Conservation (phyloP, 2,113 vertebrate species). For the Hippocampus abdominalis region DNA sequence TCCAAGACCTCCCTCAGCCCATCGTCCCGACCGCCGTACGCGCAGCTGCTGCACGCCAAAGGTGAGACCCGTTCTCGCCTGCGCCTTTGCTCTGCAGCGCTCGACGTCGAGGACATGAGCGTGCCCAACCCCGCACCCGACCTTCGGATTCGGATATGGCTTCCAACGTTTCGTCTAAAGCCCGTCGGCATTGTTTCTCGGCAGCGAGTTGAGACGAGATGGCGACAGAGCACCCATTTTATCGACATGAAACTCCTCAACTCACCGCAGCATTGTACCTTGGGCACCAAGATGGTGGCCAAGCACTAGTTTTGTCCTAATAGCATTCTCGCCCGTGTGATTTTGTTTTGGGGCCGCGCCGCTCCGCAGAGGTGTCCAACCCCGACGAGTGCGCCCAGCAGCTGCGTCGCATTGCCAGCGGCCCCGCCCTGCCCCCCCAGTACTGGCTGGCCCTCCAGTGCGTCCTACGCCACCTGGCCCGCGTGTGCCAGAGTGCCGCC, state of each 20-base stretch:
- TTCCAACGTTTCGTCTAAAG: too few species aligned
- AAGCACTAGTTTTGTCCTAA: too few species aligned
- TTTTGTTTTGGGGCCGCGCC: not conserved
- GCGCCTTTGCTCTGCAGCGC: too few species aligned
- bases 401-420: conserved; percentile 80
- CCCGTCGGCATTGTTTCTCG: too few species aligned
- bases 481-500: conserved; percentile 81
- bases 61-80: conserved; percentile 74
- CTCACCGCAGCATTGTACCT: too few species aligned
- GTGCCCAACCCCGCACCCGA: too few species aligned
- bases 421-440: conserved; percentile 84
- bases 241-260: too few species aligned
- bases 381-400: conserved; percentile 84
- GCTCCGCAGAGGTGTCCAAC: conserved; percentile 79
- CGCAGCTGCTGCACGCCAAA: conserved; percentile 85
- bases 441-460: conserved; percentile 93
- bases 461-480: conserved; percentile 89
- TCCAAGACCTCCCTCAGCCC: conserved; percentile 93
- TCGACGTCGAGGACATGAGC: too few species aligned
- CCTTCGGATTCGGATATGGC: too few species aligned
- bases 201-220: too few species aligned
- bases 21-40: conserved; percentile 80
- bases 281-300: not conserved
- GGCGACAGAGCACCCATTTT: not conserved
- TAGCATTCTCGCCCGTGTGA: not conserved